These are phyloP conservation scores for Archocentrus centrarchus DNA, from an alignment of 2,113 vertebrate species.

Conservation along the genomic window DNA sequence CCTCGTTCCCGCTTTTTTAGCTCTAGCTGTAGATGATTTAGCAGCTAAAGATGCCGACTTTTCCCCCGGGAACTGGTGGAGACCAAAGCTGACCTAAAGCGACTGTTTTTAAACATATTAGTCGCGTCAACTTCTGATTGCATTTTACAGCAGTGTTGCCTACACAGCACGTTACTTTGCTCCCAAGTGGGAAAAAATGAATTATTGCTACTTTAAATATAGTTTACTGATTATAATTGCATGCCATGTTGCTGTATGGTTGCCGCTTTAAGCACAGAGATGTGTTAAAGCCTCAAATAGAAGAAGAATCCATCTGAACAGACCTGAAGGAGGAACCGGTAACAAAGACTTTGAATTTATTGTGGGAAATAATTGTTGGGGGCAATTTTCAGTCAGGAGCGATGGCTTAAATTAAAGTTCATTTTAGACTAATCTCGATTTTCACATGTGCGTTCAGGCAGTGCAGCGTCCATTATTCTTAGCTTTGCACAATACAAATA, in stretches of 20 bases:
- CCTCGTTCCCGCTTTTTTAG: not conserved
- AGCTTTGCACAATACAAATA: constrained; percentile 52
- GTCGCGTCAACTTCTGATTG: not conserved
- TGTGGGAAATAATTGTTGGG: constrained; percentile 19
- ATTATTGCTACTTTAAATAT: not conserved
- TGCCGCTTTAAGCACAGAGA: not conserved
- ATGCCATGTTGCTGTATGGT: not conserved
- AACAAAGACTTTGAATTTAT: constrained; percentile 25
- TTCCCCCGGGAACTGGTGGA: not conserved
- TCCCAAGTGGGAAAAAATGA: not conserved
- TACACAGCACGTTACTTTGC: not conserved
- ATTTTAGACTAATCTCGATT: constrained; percentile 41
- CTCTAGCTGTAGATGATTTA: not conserved
- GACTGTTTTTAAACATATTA: not conserved
- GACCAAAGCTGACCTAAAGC: constrained; percentile 1
- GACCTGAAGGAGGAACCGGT: not conserved
- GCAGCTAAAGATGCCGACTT: not conserved
- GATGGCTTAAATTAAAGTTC: constrained; percentile 33
- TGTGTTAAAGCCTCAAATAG: not conserved
- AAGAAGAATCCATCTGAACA: not conserved
- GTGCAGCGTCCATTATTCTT: constrained; percentile 21
- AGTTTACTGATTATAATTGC: not conserved
- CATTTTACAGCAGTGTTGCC: not conserved
- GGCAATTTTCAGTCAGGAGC: constrained; percentile 22
- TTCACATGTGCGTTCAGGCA: constrained; percentile 24